A percentile compares a stretch with the other conserved stretches of the same genome.
These are phyloP conservation scores for Harmothoe impar DNA, from an alignment of 2,888 invertebrate genomes.

Conservation along the genomic window DNA sequence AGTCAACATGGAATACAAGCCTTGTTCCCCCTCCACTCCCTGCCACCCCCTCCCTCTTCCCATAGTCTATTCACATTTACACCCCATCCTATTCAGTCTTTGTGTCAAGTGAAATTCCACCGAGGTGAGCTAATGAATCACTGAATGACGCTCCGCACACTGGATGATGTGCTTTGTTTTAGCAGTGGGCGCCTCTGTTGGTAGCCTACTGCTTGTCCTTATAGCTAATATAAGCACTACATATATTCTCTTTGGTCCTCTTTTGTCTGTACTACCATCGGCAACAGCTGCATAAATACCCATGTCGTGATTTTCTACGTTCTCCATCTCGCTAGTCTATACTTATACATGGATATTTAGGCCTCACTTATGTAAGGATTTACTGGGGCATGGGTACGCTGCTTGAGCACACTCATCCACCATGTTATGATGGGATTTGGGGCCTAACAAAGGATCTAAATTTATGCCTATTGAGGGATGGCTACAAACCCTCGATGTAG, in stretches of 20 bases:
- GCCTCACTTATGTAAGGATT: not conserved
- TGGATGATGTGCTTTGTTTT: not conserved
- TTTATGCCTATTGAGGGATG: not conserved
- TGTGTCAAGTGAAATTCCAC: slow-evolving; percentile 38
- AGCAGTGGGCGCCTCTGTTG: not conserved
- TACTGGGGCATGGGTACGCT: not conserved
- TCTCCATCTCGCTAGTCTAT: not conserved
- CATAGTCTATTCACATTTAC: not conserved
- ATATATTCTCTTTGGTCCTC: not conserved
- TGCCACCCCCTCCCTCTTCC: not conserved
- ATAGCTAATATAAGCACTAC: not conserved
- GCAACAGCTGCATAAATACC: not conserved
- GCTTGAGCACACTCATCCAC: not conserved
- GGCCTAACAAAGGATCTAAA: slow-evolving; percentile 8
- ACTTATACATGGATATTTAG: not conserved
- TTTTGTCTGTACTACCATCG: not conserved
- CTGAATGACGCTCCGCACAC: not conserved
- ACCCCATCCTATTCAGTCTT: not conserved
- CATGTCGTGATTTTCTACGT: not conserved
- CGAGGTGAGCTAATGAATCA: slow-evolving; percentile 14
- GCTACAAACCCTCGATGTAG: not conserved
- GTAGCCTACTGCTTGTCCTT: not conserved
- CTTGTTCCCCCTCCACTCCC: not conserved
- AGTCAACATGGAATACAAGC: not conserved
- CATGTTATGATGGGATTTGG: slow-evolving; percentile 53